Base-by-base conservation (phyloP, 2,113 vertebrate genomes). In the Danio rerio region DNA sequence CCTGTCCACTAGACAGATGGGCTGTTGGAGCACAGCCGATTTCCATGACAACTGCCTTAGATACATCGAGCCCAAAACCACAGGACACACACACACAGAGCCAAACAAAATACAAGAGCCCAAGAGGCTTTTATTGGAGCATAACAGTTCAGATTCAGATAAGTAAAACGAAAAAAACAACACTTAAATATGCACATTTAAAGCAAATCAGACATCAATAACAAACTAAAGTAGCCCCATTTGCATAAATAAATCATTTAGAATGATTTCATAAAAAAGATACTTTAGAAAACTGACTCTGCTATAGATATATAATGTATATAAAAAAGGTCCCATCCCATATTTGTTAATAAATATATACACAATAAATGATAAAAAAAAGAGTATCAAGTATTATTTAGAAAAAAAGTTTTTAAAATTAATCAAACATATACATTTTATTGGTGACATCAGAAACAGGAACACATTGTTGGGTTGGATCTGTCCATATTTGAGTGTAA, bases 281-380 rank as follows among this genome's bases (percentile, higher is more conserved):
- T 89, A 87, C 88, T 84, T 90, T 88, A 92, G 89, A 89, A 91
- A 74, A 83, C 16, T 53, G 31, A 59, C 90, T 85, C 89, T 49
- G 40, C 85, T 91, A 90, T 87, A 81, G 89, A 86, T 86, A 83
- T 59, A 78, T 31, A 31, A 65, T 75, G 53, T 72, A 77, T 87
- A 87, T 87, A 89, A 91, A 86, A 84, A 91, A 82, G 52, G 89
- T 90, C 93, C 91, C 91, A 85, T 89, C 92, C 92, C 91, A 74
- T 52, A 86, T 87, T 72, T 89, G 82, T 88, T 88, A 92, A 93
- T 94, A 95, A 93, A 94, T 94, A 95, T 92, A 91, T 91, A 94
- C 91, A 93, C 89, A 92, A 83, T 86, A 91, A 63, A 93, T 91
- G 81, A 89, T 93, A 93, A 68, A 92, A 93, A 85, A 92, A 88